Evolutionary conservation across 2,113 vertebrate species (phyloP), one percentile per base, ranked within the genome.

Genomic region (Syngnathus typhle): DNA sequence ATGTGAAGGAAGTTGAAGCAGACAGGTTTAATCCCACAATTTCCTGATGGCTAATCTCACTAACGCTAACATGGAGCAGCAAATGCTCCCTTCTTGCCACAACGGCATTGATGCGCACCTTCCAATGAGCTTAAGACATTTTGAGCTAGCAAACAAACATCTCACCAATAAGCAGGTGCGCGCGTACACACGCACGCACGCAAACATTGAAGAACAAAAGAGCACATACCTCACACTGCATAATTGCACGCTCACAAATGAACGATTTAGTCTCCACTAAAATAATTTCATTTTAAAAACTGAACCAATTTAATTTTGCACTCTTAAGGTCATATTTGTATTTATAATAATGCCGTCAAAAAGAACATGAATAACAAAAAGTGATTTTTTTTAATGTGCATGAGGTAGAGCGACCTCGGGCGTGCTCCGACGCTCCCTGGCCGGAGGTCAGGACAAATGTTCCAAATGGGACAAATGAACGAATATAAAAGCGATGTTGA

Each of bases 11-110:
- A 97, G 94, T 95, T 94, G 92, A 93, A 94, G 93, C 94, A 98
- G 96, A 98, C 95, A 93, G 91, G 92, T 86, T 94, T 96, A 98
- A 98, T 97, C 95, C 93, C 91, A 93, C 92, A 95, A 98, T 98
- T 98, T 98, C 96, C 96, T 96, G 93, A 90, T 90, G 92, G 95
- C 93, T 96, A 97, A 98, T 98, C 96, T 56, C 11, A 13, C 54
- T 15, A 56, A 32, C 5, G 23, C 23, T 27, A 36, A 37, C 23
- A 16, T 6, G 49, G 19, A n/a, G 19, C 49, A 19, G 1, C 19
- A 9, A n/a, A 21, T 8, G 49, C 13, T 32, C 6, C 12, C 0
- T 55, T 55, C 23, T 55, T 27, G 23, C 55, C 27, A 3, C 8
- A 43, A 43, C 11, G 2, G 4, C 41, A 11, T 9, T 12, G 41